Conservation (phyloP, 2,888 invertebrate species). For the Drosophila prostipennis region DNA sequence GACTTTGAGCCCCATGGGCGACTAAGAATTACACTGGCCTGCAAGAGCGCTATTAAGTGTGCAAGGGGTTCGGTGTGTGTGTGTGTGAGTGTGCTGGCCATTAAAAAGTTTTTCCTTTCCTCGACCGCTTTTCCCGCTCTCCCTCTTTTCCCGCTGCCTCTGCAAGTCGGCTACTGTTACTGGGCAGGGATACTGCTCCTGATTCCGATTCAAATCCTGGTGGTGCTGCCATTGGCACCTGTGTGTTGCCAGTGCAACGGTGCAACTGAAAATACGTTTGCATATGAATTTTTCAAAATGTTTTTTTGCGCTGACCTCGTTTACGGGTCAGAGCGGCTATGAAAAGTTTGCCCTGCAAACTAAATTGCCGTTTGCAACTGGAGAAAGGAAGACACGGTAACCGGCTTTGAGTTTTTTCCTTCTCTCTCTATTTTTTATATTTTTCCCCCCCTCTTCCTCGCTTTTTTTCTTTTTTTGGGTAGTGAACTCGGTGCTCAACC, state of each 20-base stretch:
- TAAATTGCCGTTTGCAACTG: constrained; percentile 67
- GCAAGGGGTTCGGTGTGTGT: constrained; percentile 56
- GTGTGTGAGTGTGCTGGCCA: constrained; percentile 71
- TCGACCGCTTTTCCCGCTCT: constrained; percentile 2
- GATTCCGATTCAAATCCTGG: constrained; percentile 25
- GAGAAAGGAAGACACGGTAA: constrained; percentile 33
- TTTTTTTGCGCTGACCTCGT: constrained; percentile 74
- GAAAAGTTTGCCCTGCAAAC: constrained; percentile 73
- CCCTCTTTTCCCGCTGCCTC: neutral
- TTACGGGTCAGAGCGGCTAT: constrained; percentile 74
- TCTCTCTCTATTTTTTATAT: constrained; percentile 2
- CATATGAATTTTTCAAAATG: constrained; percentile 77
- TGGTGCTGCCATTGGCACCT: constrained; percentile 64
- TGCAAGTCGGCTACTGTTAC: constrained; percentile 10
- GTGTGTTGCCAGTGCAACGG: constrained; percentile 36
- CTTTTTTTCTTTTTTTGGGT: constrained; percentile 13
- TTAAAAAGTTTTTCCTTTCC: constrained; percentile 63
- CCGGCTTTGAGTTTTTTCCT: constrained; percentile 27
- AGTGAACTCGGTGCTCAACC: constrained; percentile 10
- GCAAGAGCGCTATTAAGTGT: constrained; percentile 59
- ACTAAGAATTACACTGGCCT: constrained; percentile 51
- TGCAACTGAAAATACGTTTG: constrained; percentile 73
- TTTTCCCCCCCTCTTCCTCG: no score
- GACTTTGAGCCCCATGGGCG: constrained; percentile 44
- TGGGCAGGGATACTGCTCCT: constrained; percentile 15